Percentiles rank a stretch among this genome's conserved stretches.
These are phyloP conservation scores for Percopsis transmontana DNA, from an alignment of 2,113 vertebrate species.

Conservation along the genomic window DNA sequence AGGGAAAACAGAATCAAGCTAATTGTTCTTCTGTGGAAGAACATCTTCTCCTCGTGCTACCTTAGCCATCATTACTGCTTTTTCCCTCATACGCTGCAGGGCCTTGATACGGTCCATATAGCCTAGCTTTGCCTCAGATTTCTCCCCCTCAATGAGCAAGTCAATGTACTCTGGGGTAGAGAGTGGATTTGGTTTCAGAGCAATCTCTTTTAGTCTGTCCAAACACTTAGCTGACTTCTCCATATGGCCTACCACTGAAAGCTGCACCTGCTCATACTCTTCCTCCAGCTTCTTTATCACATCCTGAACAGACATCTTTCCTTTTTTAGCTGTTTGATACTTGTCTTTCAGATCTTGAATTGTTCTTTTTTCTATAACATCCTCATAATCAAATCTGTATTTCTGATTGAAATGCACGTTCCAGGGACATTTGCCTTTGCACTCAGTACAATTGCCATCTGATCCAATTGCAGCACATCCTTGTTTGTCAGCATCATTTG, in stretches of 20 bases:
- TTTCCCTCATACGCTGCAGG: conserved; percentile 1
- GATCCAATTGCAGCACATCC: accelerated
- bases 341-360: conserved; percentile 13
- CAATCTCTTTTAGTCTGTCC: conserved; percentile 48
- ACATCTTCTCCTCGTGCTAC: background rate
- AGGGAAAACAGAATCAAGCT: too few species aligned
- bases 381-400: conserved; percentile 9
- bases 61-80: conserved; percentile 12
- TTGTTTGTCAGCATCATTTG: background rate
- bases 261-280: background rate
- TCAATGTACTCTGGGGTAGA: conserved; percentile 55
- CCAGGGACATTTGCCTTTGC: conserved; percentile 40
- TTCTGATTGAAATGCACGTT: conserved; percentile 34
- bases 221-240: background rate
- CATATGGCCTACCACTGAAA: background rate
- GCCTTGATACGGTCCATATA: conserved; percentile 22
- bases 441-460: background rate
- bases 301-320: background rate
- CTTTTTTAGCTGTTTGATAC: conserved; percentile 19
- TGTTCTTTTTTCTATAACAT: conserved; percentile 9
- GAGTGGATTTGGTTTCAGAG: conserved; percentile 52
- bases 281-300: background rate
- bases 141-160: conserved; percentile 44
- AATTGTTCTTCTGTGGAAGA: background rate
- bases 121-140: conserved; percentile 39